Conservation (phyloP, 2,888 invertebrate genomes). For the Drosophila monieri region DNA sequence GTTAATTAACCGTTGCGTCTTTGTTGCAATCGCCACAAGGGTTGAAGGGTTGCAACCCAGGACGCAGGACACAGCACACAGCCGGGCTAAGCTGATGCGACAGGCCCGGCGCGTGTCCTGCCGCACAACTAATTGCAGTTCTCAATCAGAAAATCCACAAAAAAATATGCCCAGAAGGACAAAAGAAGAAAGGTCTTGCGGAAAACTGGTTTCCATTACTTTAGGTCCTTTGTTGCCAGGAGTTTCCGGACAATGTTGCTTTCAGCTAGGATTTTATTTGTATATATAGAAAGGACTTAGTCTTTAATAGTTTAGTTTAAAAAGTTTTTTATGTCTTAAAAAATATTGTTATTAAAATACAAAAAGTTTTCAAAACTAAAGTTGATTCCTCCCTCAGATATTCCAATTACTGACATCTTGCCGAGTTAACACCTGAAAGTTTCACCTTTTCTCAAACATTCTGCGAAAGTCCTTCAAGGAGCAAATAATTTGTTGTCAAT, state of each 20-base stretch:
- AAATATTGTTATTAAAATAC: not conserved
- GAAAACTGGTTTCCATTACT: slow-evolving; percentile 40
- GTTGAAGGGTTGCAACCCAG: slow-evolving; percentile 46
- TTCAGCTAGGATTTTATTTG: slow-evolving; percentile 14
- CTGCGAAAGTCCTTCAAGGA: slow-evolving; percentile 17
- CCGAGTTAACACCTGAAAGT: slow-evolving; percentile 24
- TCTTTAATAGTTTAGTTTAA: not conserved
- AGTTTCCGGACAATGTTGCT: slow-evolving; percentile 24
- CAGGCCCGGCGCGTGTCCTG: slow-evolving; percentile 63
- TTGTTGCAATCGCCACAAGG: slow-evolving; percentile 70
- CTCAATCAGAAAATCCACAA: slow-evolving; percentile 15
- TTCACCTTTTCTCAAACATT: not conserved
- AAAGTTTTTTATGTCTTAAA: not conserved
- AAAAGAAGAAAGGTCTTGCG: slow-evolving; percentile 20
- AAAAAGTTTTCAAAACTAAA: not conserved
- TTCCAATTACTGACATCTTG: not conserved
- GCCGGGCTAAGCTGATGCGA: slow-evolving; percentile 67
- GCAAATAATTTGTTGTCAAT: slow-evolving; percentile 27
- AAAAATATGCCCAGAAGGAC: slow-evolving; percentile 2
- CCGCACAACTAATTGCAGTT: slow-evolving; percentile 72
- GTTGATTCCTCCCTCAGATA: not conserved
- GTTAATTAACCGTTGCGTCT: slow-evolving; percentile 73
- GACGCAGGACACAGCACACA: slow-evolving; percentile 54
- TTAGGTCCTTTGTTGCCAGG: slow-evolving; percentile 7
- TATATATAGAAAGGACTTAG: not conserved